Evolutionary conservation across 2,888 invertebrate species (phyloP), one percentile per base, ranked within the genome.

Genomic region (Plebejus argus): DNA sequence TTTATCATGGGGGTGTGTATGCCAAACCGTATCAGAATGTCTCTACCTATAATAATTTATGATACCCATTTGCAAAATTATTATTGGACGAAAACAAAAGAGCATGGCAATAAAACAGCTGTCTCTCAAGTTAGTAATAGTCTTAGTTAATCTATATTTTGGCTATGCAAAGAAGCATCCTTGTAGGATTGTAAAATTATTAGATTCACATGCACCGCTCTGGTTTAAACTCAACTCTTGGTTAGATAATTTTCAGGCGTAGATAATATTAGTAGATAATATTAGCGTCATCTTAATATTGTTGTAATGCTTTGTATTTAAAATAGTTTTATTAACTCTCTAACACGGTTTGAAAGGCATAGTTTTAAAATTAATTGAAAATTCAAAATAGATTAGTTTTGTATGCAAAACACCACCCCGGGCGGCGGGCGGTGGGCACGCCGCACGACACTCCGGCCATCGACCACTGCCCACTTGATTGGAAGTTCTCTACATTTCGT

Each of bases 361-460:
- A 33, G 28, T 66, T 66, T 83, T 77, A 74, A 72, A 76, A 53
- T 56, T 39, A 79, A 81, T 80, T 79, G 79, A 79, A 79, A 84
- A 81, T 71, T 80, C 76, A 76, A 70, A 76, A 35, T 75, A 74
- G 76, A 74, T 58, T 76, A 75, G 81, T 84, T 86, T 84, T 84
- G 87, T 89, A 92, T 90, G 89, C 91, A 84, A 84, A 85, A 85
- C 87, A 84, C 81, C 82, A 85, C 86, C 85, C 85, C 86, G 86
- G 86, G 83, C 83, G 82, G 49, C 15, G 49, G 49, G 15, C 49
- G 18, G 53, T 82, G 83, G 83, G 84, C 85, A 86, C 86, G 87
- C 86, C 86, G 84, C 85, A 86, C 86, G 87, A 86, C 86, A 88
- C 84, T 86, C 88, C 66, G 66, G 90, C 91, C 91, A 88, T 86